A percentile compares a stretch with the other conserved stretches of the same genome.
Conservation (phyloP, 2,888 invertebrate species). For the Notodonta dromedarius region DNA sequence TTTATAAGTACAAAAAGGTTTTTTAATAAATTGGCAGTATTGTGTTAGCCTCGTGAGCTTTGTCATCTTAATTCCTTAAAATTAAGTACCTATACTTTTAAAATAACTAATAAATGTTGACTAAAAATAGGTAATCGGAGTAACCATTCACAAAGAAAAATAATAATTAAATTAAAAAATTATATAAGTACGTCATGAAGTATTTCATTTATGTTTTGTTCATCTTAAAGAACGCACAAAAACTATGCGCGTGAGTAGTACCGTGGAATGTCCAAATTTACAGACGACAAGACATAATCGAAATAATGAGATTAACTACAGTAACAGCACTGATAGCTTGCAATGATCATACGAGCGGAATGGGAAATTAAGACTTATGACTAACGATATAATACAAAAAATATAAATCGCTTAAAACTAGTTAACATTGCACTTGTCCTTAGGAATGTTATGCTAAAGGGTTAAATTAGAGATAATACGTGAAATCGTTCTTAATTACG, state of each 20-base stretch:
- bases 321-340: conserved; percentile 36
- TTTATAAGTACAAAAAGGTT: conserved; percentile 33
- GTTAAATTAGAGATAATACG: conserved; percentile 58
- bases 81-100: conserved; percentile 60
- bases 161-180: conserved; percentile 40
- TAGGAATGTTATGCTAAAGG: conserved; percentile 79
- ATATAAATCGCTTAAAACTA: conserved; percentile 80
- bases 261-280: not conserved
- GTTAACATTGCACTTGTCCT: conserved; percentile 85
- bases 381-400: conserved; percentile 75
- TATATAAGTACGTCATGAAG: conserved; percentile 33
- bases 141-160: conserved; percentile 60
- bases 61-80: conserved; percentile 66
- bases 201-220: conserved; percentile 42
- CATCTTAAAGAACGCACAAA: conserved; percentile 6
- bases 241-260: conserved; percentile 2
- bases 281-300: conserved; percentile 36
- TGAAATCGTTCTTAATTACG: conserved; percentile 46
- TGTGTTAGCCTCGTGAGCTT: conserved; percentile 75
- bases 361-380: conserved; percentile 48
- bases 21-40: conserved; percentile 38
- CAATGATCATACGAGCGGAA: conserved; percentile 33
- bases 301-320: conserved; percentile 38
- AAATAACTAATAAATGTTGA: conserved; percentile 64
- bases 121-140: conserved; percentile 80